Evolutionary conservation across 2,797 vertebrate genomes (phyloP).

Genomic region (Huso huso): DNA sequence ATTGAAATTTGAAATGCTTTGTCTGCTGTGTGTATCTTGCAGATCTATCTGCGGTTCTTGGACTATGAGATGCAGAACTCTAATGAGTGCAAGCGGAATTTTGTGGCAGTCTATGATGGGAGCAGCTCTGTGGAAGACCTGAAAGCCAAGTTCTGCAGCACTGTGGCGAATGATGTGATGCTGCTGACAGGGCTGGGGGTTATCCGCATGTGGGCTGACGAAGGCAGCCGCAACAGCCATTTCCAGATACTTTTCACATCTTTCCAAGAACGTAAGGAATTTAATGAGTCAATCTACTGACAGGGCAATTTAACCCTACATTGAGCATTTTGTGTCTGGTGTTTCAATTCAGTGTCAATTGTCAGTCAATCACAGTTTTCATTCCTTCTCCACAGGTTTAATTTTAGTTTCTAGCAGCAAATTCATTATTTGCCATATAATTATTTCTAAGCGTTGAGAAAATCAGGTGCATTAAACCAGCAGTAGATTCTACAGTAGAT

Average conservation of each 20-base stretch:
- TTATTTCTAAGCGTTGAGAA: too few relatives aligned
- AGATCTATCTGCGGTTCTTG: slow-evolving; percentile 93
- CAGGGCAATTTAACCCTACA: slow-evolving; percentile 1
- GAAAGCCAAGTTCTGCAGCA: slow-evolving; percentile 95
- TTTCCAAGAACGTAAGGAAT: slow-evolving; percentile 77
- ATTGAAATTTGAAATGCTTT: too few relatives aligned
- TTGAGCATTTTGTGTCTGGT: neutral
- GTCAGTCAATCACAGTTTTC: too few relatives aligned
- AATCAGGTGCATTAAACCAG: too few relatives aligned
- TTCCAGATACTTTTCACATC: slow-evolving; percentile 97
- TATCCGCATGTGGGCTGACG: slow-evolving; percentile 91
- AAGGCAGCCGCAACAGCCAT: slow-evolving; percentile 83
- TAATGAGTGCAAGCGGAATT: slow-evolving; percentile 95
- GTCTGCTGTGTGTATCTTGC: slow-evolving; percentile 21
- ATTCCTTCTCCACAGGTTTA: too few relatives aligned
- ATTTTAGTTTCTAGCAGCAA: too few relatives aligned
- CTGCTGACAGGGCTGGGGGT: slow-evolving; percentile 80
- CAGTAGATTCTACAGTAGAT: too few relatives aligned
- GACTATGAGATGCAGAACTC: slow-evolving; percentile 99
- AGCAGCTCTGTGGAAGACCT: slow-evolving; percentile 90
- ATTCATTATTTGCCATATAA: too few relatives aligned
- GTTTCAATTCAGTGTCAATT: too few relatives aligned
- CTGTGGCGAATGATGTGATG: slow-evolving; percentile 93
- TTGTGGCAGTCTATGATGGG: slow-evolving; percentile 91
- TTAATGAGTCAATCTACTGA: neutral